Conservation (phyloP, 53 echinoderm and acorn worm genomes). For the Antedon mediterranea region DNA sequence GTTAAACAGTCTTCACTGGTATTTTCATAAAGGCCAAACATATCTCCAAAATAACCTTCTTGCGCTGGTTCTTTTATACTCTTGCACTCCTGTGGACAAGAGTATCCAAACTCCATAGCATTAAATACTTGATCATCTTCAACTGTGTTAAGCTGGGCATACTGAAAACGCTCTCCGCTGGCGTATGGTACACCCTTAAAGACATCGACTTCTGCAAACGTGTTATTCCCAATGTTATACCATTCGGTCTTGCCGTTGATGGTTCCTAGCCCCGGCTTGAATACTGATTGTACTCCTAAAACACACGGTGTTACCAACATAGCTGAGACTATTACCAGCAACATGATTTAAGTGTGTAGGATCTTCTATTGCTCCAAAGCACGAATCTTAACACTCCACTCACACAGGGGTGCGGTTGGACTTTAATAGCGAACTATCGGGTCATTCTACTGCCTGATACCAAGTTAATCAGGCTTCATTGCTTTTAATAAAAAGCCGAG, state of each 20-base stretch:
- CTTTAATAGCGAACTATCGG: not conserved
- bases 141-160: conserved; percentile 22
- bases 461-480: not conserved
- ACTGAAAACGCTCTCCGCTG: conserved; percentile 27
- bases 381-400: not conserved
- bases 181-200: conserved; percentile 58
- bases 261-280: not conserved
- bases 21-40: not conserved
- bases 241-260: not conserved
- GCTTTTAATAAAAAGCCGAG: not conserved
- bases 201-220: not conserved
- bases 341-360: not conserved
- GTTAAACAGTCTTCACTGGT: conserved; percentile 42
- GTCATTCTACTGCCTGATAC: not conserved
- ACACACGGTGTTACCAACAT: not conserved
- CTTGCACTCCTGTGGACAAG: conserved; percentile 14
- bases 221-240: not conserved
- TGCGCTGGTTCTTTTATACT: not conserved
- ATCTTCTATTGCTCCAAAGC: not conserved
- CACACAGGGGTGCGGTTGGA: not conserved
- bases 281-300: not conserved
- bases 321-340: not conserved
- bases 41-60: not conserved
- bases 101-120: conserved; percentile 13
- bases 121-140: conserved; percentile 17